These are phyloP conservation scores for Hystrix cristata DNA, from an alignment of 2,113 vertebrate genomes.

Conservation along the genomic window DNA sequence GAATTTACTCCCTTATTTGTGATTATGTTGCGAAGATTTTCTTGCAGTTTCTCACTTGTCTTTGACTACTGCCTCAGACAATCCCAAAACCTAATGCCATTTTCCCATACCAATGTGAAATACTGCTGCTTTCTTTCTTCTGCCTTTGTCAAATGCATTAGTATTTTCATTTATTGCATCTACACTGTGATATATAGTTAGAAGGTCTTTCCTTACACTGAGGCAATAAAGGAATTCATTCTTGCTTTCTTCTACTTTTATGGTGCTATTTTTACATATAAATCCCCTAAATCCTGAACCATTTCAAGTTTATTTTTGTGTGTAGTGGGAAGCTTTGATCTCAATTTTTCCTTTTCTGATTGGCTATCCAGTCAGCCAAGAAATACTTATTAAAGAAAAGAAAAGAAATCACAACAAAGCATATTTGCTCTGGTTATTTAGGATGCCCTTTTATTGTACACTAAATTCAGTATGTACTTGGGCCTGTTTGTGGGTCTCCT, in stretches of 20 bases:
- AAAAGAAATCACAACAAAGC: not conserved
- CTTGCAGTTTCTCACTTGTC: not conserved
- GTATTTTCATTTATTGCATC: not conserved
- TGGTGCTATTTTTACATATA: not conserved
- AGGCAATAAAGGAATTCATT: not conserved
- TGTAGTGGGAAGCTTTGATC: not conserved
- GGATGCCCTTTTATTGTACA: not conserved
- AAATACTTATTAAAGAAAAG: not conserved
- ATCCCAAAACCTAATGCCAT: not conserved
- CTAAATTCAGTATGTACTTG: too few relatives aligned
- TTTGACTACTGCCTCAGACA: accelerated
- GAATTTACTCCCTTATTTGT: not conserved
- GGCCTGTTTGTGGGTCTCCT: not conserved
- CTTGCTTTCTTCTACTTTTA: not conserved
- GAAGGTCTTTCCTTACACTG: not conserved
- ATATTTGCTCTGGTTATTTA: not conserved
- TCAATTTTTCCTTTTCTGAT: not conserved
- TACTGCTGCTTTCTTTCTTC: not conserved
- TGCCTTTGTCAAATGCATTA: not conserved
- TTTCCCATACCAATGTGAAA: not conserved
- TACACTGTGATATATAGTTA: not conserved
- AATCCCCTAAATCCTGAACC: not conserved
- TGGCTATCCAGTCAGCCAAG: not conserved
- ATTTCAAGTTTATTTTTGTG: not conserved
- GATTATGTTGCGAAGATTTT: not conserved